Evolutionary conservation across 2,797 vertebrate genomes (phyloP), one percentile per base, ranked within the genome.

Genomic region (Cephalopachus bancanus): DNA sequence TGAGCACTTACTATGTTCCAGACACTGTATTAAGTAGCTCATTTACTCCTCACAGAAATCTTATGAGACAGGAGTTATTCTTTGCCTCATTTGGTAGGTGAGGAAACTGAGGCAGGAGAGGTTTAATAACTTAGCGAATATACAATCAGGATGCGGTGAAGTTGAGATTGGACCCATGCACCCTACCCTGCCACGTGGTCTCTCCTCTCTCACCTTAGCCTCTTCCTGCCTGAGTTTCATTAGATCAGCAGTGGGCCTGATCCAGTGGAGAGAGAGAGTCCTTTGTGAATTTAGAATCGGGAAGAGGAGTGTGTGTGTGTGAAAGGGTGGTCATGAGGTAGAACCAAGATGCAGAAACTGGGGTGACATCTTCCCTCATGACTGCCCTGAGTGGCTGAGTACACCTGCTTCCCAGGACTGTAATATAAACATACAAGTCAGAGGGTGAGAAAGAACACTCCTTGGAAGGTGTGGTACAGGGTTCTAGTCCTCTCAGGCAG

Each of bases 281-380:
- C 20, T 69, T 22, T 6, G 24, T 22, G 7, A 1, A n/a, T 30
- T 71, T 53, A 76, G 72, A 85, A 71, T 5, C 4, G 7, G 14
- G 26, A 44, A 15, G 15, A 49, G 26, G n/a, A 51, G 30, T 28
- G 22, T 72, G 16, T 55, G 60, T 24, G 1, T 14, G 67, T 33
- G 7, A 64, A 17, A 64, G 64, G 33, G 59, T 12, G 1, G 7
- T 10, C 1, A 3, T 0, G 0, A 1, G 51, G 10, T 5, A 33
- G 80, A 62, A 9, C 1, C 0, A 0, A 0, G 14, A 65, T 16
- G 6, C 1, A 1, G 4, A 9, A 11, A 24, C 4, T 1, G 20
- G 51, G 20, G 24, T 15, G 20, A 5, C n/a, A 0, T n/a, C 59
- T n/a, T 37, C 49, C 59, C 53, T 51, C 28, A 0, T 3, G 5